Percentiles rank a stretch among this genome's conserved stretches.
Conservation (phyloP, 2,113 vertebrate species). For the Prochilodus magdalenae region DNA sequence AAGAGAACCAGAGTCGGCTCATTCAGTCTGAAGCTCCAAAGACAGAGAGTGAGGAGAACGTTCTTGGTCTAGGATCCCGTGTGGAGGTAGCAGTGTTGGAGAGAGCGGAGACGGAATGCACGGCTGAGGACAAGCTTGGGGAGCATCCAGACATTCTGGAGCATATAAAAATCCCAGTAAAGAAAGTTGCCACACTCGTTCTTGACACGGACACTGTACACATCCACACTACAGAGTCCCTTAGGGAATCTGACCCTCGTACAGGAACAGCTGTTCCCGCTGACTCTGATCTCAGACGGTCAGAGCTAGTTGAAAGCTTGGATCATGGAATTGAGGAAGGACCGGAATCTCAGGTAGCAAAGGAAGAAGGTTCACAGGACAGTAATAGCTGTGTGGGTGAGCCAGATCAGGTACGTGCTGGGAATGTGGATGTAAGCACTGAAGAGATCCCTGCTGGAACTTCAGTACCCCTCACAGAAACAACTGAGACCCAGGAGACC, state of each 20-base stretch:
- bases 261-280: background rate
- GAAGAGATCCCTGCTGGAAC: background rate
- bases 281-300: constrained; percentile 9
- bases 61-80: background rate
- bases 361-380: constrained; percentile 1
- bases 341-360: background rate
- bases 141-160: background rate
- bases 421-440: background rate
- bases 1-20: background rate
- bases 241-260: constrained; percentile 3
- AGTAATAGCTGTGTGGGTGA: background rate
- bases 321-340: background rate
- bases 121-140: background rate
- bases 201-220: constrained; percentile 50
- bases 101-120: background rate
- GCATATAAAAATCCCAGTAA: constrained; percentile 11
- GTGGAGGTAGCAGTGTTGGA: background rate
- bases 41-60: background rate
- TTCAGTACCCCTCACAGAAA: background rate
- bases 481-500: background rate
- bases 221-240: constrained; percentile 26
- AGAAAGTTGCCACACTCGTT: constrained; percentile 54
- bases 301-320: background rate
- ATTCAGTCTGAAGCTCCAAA: background rate
- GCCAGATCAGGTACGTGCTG: background rate